Evolutionary conservation across 2,113 vertebrate species (phyloP).

Genomic region (Engraulis encrasicolus): DNA sequence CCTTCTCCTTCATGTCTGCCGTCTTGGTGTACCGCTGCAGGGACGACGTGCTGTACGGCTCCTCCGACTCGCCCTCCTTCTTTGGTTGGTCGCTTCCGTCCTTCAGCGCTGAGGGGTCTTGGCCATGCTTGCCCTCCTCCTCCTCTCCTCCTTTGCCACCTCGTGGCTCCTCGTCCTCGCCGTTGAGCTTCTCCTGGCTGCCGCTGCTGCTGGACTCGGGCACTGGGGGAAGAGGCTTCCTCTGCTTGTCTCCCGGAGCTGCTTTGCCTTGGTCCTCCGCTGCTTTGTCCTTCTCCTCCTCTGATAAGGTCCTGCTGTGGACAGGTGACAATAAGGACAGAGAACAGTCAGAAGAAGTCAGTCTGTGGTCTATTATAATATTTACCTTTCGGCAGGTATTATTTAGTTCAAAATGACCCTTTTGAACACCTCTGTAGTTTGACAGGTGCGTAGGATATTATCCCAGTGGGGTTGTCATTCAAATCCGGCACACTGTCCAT

Average conservation of each 20-base stretch:
- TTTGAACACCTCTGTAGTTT: no score
- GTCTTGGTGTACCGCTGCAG: slow-evolving; percentile 81
- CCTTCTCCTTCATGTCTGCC: slow-evolving; percentile 78
- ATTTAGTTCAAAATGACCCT: no score
- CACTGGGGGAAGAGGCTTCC: slow-evolving; percentile 22
- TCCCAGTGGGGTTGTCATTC: no score
- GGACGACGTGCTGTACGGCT: slow-evolving; percentile 56
- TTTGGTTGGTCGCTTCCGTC: slow-evolving; percentile 37
- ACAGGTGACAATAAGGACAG: neutral
- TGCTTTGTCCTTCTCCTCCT: neutral
- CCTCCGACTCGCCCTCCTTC: slow-evolving; percentile 29
- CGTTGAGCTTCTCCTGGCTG: slow-evolving; percentile 12
- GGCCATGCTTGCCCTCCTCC: slow-evolving; percentile 47
- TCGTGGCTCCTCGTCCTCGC: slow-evolving; percentile 17
- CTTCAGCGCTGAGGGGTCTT: slow-evolving; percentile 42
- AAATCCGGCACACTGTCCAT: no score
- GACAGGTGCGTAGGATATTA: no score
- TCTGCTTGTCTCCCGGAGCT: neutral
- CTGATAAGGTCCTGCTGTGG: neutral
- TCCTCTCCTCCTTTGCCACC: slow-evolving; percentile 35
- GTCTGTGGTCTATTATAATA: no score
- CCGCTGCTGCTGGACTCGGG: slow-evolving; percentile 18
- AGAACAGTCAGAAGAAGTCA: neutral
- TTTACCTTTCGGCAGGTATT: no score
- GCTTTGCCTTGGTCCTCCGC: neutral